Conservation (phyloP, 2,797 vertebrate species). For the Bovichtus variegatus region DNA sequence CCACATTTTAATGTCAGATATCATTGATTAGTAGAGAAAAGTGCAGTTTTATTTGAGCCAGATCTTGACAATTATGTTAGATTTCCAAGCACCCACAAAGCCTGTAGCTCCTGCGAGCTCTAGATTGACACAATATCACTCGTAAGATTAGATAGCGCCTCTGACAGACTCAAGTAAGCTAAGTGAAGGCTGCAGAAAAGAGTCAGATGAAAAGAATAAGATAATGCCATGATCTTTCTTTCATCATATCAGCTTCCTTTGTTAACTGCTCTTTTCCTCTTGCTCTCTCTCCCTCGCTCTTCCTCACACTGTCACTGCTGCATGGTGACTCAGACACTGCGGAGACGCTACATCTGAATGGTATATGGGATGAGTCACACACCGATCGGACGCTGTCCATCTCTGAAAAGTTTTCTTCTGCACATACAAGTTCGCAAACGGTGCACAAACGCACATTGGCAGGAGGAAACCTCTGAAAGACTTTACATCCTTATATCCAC, state of each 20-base stretch:
- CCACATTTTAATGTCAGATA: not conserved
- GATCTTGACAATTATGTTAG: not conserved
- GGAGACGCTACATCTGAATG: slow-evolving; percentile 77
- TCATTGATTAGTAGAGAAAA: not conserved
- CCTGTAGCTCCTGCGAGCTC: slow-evolving; percentile 7
- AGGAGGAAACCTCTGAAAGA: slow-evolving; percentile 3
- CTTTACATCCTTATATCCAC: slow-evolving; percentile 5
- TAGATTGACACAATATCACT: slow-evolving; percentile 37
- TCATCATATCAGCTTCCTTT: slow-evolving; percentile 68
- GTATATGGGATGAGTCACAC: slow-evolving; percentile 80
- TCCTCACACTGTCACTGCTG: slow-evolving; percentile 74
- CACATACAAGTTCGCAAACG: slow-evolving; percentile 9
- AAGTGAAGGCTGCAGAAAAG: slow-evolving; percentile 47
- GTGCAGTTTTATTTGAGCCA: not conserved
- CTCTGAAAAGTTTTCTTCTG: slow-evolving; percentile 43
- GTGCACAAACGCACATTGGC: slow-evolving; percentile 8
- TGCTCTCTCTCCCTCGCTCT: slow-evolving; percentile 41
- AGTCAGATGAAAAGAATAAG: slow-evolving; percentile 67
- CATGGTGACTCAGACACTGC: slow-evolving; percentile 86
- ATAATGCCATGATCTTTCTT: slow-evolving; percentile 76
- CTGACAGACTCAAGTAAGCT: slow-evolving; percentile 32
- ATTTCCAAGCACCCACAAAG: slow-evolving; percentile 21
- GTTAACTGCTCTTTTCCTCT: slow-evolving; percentile 49
- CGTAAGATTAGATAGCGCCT: not conserved
- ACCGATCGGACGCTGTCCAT: slow-evolving; percentile 42